Evolutionary conservation across 2,888 invertebrate species (phyloP).

Genomic region (Dicroscelio sp.): DNA sequence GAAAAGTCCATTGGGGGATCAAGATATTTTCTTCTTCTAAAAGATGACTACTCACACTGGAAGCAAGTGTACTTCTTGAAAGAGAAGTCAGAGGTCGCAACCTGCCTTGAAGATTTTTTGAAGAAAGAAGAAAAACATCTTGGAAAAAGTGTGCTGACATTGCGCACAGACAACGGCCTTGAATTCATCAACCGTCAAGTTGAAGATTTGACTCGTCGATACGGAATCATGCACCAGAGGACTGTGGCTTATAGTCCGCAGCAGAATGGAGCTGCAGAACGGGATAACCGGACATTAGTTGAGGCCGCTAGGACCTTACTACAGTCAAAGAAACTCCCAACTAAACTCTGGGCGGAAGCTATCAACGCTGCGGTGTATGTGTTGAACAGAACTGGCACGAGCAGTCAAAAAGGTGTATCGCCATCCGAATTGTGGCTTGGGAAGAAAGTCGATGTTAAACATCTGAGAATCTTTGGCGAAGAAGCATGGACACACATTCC

Average conservation of each 20-base stretch:
- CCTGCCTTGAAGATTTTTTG: background rate
- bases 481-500: constrained; percentile 15
- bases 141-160: background rate
- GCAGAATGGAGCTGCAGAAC: background rate
- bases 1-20: background rate
- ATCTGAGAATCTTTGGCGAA: background rate
- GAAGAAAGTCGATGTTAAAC: background rate
- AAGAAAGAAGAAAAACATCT: background rate
- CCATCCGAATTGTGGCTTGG: constrained; percentile 76
- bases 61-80: background rate
- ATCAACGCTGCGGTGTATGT: background rate
- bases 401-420: constrained; percentile 26
- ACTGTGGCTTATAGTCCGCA: background rate
- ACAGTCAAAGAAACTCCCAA: constrained; percentile 80
- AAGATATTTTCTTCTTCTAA: background rate
- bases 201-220: background rate
- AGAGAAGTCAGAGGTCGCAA: background rate
- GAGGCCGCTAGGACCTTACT: constrained; percentile 64
- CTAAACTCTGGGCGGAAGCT: constrained; percentile 63
- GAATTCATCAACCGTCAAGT: background rate
- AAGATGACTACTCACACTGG: background rate
- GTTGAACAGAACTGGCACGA: background rate
- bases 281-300: constrained; percentile 44
- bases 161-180: background rate
- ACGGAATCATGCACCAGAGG: background rate